Evolutionary conservation across 2,888 invertebrate genomes (phyloP).

Genomic region (Mesorhabditis sp.): DNA sequence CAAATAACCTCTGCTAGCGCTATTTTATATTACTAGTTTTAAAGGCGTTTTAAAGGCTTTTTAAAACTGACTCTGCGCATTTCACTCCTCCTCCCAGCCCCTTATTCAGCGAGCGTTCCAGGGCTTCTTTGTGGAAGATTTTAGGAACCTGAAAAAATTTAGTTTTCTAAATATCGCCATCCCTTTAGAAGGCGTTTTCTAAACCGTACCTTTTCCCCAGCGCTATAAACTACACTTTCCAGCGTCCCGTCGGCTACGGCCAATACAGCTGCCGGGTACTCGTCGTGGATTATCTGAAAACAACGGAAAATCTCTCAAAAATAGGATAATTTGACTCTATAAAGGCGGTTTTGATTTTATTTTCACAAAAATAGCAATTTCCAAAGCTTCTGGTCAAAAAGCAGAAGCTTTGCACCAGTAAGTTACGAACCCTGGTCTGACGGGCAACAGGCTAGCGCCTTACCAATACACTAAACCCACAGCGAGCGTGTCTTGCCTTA

Average conservation of each 20-base stretch:
- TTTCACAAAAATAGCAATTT: no score
- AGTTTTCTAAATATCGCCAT: slow-evolving; percentile 25
- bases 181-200: background rate
- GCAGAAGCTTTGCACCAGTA: no score
- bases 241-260: slow-evolving; percentile 28
- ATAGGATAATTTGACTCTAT: no score
- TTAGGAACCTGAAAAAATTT: slow-evolving; percentile 31
- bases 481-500: no score
- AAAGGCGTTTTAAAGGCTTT: background rate
- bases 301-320: no score
- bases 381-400: no score
- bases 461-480: no score
- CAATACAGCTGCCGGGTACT: slow-evolving; percentile 23
- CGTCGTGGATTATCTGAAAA: slow-evolving; percentile 23
- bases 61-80: slow-evolving; percentile 14
- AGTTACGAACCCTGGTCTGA: no score
- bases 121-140: slow-evolving; percentile 41
- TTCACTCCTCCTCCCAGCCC: slow-evolving; percentile 20
- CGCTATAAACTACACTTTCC: slow-evolving; percentile 32
- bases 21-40: no score
- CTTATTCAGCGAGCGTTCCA: slow-evolving; percentile 46
- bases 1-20: background rate
- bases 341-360: no score
- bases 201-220: slow-evolving; percentile 20
- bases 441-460: no score